A percentile compares a stretch with the other conserved stretches of the same genome.
phyloP scores from a whole-genome alignment of 2,888 invertebrate genomes.

The Epinotia nisella region DNA sequence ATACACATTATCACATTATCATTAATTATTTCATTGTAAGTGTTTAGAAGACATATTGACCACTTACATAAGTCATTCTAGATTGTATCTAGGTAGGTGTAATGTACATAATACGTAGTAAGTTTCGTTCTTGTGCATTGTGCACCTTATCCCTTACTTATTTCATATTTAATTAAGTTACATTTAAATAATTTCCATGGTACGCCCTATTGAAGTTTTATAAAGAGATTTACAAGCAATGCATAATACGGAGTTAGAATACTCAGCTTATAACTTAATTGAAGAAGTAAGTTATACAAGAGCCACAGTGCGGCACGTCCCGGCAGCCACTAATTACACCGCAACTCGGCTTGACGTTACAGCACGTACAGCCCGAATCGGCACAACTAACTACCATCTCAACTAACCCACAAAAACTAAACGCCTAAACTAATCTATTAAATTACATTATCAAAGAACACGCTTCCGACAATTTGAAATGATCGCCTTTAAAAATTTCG shows the following conservation, averaged over 20 bases:
- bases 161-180: neutral
- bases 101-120: too few relatives aligned
- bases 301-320: conserved; percentile 31
- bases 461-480: conserved; percentile 17
- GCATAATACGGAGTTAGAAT: conserved; percentile 10
- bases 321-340: conserved; percentile 39
- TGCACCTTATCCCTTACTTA: neutral
- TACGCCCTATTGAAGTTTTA: neutral
- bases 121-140: too few relatives aligned
- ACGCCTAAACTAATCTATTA: conserved; percentile 19
- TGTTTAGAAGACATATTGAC: too few relatives aligned
- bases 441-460: conserved; percentile 28
- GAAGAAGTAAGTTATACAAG: conserved; percentile 34
- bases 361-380: conserved; percentile 17
- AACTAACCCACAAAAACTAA: conserved; percentile 29
- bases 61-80: too few relatives aligned
- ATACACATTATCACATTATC: too few relatives aligned
- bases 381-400: conserved; percentile 17
- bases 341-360: conserved; percentile 21
- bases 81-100: too few relatives aligned
- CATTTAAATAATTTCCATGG: too few relatives aligned
- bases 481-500: conserved; percentile 11
- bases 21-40: too few relatives aligned
- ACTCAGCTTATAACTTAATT: conserved; percentile 24
- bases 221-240: conserved; percentile 12